These are phyloP conservation scores for Cancer borealis DNA, from an alignment of 2,888 invertebrate genomes.

Conservation along the genomic window DNA sequence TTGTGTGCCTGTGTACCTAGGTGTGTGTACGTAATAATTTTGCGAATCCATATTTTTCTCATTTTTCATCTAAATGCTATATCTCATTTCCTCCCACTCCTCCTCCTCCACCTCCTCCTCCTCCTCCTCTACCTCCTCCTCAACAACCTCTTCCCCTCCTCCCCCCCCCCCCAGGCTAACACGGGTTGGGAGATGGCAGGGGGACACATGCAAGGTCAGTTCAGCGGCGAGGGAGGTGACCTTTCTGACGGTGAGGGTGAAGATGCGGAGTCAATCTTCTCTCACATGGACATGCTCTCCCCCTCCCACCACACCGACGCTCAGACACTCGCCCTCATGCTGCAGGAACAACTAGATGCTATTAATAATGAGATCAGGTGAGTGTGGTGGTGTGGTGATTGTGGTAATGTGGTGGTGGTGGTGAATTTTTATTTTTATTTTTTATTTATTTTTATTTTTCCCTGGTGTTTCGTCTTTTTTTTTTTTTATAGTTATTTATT, in stretches of 20 bases:
- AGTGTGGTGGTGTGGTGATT: constrained; percentile 22
- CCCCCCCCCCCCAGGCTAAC: constrained; percentile 7
- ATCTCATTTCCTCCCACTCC: background rate
- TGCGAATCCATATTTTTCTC: background rate
- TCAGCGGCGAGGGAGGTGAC: constrained; percentile 65
- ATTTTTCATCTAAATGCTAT: background rate
- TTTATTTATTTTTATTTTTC: too few relatives aligned
- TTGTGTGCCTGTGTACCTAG: too few relatives aligned
- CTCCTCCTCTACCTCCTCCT: background rate
- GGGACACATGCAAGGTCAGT: constrained; percentile 54
- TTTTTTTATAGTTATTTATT: too few relatives aligned
- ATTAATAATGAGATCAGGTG: constrained; percentile 98
- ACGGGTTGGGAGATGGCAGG: constrained; percentile 62
- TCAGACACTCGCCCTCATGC: constrained; percentile 97
- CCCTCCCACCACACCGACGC: constrained; percentile 91
- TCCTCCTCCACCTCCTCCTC: background rate
- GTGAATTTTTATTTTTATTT: too few relatives aligned
- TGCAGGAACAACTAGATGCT: constrained; percentile 99
- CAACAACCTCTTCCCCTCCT: background rate
- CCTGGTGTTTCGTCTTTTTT: too few relatives aligned
- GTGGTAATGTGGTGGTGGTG: background rate
- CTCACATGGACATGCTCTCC: constrained; percentile 85
- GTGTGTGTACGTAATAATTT: too few relatives aligned
- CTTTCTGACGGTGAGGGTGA: constrained; percentile 84
- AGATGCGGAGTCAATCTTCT: constrained; percentile 89